Conservation (phyloP, 2,113 vertebrate species). For the Trichomycterus rosablanca region DNA sequence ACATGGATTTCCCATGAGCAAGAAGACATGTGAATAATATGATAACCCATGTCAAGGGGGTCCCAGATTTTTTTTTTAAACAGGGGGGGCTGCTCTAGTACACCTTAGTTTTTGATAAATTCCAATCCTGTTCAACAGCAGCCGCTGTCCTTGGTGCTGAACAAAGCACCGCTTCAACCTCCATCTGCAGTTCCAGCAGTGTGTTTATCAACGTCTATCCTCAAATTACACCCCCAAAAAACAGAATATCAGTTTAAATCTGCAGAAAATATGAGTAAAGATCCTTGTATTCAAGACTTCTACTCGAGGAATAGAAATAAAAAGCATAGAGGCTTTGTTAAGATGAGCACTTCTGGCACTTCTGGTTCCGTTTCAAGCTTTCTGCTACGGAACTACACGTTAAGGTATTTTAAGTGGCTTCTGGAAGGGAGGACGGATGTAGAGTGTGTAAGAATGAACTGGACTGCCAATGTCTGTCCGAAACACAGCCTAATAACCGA, state of each 20-base stretch:
- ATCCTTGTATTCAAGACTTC: no score
- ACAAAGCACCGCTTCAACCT: background rate
- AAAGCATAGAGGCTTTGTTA: slow-evolving; percentile 2
- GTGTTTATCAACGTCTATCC: background rate
- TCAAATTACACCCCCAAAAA: background rate
- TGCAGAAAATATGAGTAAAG: background rate
- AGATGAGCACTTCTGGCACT: slow-evolving; percentile 4
- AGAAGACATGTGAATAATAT: no score
- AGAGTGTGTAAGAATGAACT: background rate
- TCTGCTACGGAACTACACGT: slow-evolving; percentile 8
- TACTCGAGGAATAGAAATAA: background rate
- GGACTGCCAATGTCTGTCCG: background rate
- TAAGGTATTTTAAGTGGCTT: slow-evolving; percentile 16
- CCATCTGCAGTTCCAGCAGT: background rate
- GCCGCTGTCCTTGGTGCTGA: slow-evolving; percentile 57
- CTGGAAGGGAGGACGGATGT: background rate
- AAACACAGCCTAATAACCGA: background rate
- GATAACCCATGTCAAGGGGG: no score
- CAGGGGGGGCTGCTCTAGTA: no score
- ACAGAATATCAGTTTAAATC: slow-evolving; percentile 4
- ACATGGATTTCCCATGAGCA: no score
- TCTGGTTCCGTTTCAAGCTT: slow-evolving; percentile 1
- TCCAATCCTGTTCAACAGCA: background rate
- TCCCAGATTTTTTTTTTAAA: no score
- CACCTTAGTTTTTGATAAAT: no score